These are phyloP conservation scores for Meandrusa payeni DNA, from an alignment of 2,888 invertebrate species.

Conservation along the genomic window DNA sequence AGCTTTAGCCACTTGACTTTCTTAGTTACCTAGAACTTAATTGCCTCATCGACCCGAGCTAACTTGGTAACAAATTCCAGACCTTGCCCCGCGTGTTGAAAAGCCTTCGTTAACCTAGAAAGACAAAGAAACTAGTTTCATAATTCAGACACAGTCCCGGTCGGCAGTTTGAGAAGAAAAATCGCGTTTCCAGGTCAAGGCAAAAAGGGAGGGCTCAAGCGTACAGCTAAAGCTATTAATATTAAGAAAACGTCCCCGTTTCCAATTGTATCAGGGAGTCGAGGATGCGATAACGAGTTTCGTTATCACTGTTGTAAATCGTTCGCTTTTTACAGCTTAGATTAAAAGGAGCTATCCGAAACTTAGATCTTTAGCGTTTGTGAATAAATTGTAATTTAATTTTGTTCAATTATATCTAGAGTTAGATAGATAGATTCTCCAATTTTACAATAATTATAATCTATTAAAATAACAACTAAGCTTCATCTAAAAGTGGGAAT, in stretches of 20 bases:
- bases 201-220: constrained; percentile 7
- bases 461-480: too few relatives aligned
- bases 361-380: too few relatives aligned
- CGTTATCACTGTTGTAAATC: constrained; percentile 1
- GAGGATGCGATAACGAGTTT: constrained; percentile 1
- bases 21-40: constrained; percentile 22
- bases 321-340: not conserved
- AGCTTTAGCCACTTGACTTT: constrained; percentile 4
- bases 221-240: constrained; percentile 9
- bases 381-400: too few relatives aligned
- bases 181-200: constrained; percentile 21
- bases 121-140: constrained; percentile 23
- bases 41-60: constrained; percentile 24
- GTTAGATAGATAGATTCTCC: too few relatives aligned
- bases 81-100: constrained; percentile 10
- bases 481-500: too few relatives aligned
- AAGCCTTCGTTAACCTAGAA: constrained; percentile 19
- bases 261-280: constrained; percentile 7
- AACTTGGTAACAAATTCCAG: constrained; percentile 19
- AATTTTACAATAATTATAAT: too few relatives aligned
- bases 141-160: constrained; percentile 16
- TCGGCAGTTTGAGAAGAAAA: constrained; percentile 10
- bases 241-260: constrained; percentile 11
- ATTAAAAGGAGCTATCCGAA: not conserved
- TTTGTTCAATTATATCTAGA: too few relatives aligned